phyloP scores from a whole-genome alignment of 1,140 invertebrate genomes.

The Bombus cullumanus region DNA sequence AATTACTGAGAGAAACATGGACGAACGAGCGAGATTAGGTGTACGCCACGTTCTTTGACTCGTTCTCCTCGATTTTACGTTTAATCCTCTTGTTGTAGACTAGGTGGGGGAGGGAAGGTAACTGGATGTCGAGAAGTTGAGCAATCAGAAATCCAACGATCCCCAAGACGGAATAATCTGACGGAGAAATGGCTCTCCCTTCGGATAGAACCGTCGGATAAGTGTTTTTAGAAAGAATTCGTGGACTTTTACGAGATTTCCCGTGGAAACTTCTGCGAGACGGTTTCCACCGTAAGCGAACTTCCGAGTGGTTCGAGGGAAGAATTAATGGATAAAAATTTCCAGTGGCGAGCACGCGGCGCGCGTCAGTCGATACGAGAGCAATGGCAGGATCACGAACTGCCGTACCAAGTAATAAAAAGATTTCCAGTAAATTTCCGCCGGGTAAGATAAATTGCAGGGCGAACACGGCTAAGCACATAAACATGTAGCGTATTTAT shows the following conservation, averaged over 20 bases:
- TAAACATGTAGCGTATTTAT: too few relatives aligned
- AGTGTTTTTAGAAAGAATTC: background rate
- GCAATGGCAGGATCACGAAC: background rate
- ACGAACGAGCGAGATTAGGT: too few relatives aligned
- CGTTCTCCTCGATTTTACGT: too few relatives aligned
- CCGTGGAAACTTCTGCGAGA: background rate
- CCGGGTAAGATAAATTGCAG: background rate
- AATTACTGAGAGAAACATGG: too few relatives aligned
- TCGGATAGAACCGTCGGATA: background rate
- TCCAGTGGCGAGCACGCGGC: background rate
- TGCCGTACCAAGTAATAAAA: background rate
- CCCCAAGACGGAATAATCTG: background rate
- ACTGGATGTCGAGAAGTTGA: background rate
- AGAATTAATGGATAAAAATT: slow-evolving; percentile 37
- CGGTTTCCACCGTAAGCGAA: background rate
- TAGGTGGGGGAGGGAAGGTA: too few relatives aligned
- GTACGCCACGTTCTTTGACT: too few relatives aligned
- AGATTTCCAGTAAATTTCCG: background rate
- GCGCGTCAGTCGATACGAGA: background rate
- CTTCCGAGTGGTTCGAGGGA: background rate
- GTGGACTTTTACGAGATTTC: background rate
- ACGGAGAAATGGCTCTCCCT: background rate
- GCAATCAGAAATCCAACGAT: background rate
- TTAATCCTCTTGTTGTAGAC: too few relatives aligned
- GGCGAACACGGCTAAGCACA: too few relatives aligned